Conservation (phyloP, 2,113 vertebrate genomes). For the Hydrolagus affinis region DNA sequence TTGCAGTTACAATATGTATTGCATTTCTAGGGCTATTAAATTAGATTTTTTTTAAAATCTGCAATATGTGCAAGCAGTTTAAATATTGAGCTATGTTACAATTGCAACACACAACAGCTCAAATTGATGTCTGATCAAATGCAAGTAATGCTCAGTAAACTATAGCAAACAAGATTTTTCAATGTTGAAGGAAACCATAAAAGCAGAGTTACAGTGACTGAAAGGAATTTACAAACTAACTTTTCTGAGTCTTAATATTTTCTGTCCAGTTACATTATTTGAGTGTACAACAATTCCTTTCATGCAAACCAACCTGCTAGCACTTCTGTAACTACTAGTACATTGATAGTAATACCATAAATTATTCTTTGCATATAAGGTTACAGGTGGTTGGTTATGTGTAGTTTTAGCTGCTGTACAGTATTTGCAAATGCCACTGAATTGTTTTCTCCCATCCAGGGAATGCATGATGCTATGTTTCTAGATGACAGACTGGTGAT, state of each 20-base stretch:
- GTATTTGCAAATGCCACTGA: constrained; percentile 11
- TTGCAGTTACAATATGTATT: not conserved
- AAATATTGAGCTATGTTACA: not conserved
- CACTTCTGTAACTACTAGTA: not conserved
- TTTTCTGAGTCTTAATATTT: constrained; percentile 16
- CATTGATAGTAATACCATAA: not conserved
- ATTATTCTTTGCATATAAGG: not conserved
- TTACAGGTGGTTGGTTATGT: not conserved
- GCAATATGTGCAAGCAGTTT: not conserved
- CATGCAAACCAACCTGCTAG: not conserved
- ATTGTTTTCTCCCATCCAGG: not conserved
- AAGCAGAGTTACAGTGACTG: not conserved
- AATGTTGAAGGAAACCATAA: not conserved
- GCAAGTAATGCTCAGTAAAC: not conserved
- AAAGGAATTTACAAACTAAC: not conserved
- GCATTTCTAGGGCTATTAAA: not conserved
- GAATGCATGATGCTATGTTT: constrained; percentile 13
- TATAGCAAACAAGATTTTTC: not conserved
- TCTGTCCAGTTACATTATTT: not conserved
- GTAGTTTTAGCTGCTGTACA: constrained; percentile 8
- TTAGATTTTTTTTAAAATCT: not conserved
- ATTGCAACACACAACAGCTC: not conserved
- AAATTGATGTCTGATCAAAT: not conserved
- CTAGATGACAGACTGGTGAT: not conserved
- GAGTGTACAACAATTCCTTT: not conserved